A percentile compares a stretch with the other conserved stretches of the same genome.
Evolutionary conservation across 2,888 invertebrate genomes (phyloP).

Genomic region (Sthenelais limicola): DNA sequence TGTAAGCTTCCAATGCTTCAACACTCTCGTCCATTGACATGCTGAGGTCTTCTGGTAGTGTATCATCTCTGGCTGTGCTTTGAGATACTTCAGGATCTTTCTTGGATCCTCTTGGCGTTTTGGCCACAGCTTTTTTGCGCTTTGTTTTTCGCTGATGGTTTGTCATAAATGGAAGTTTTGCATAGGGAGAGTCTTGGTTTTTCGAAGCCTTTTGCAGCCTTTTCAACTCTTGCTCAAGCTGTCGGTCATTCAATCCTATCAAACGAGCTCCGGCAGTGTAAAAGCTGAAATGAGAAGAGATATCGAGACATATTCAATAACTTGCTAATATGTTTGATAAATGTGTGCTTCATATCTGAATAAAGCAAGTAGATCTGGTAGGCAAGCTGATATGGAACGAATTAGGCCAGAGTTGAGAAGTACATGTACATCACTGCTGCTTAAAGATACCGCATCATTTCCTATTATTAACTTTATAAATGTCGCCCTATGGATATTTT

Average conservation of each 20-base stretch:
- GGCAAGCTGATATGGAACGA: too few relatives aligned
- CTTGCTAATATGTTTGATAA: too few relatives aligned
- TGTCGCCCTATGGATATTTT: too few relatives aligned
- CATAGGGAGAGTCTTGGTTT: conserved; percentile 59
- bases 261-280: conserved; percentile 61
- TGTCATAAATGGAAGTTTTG: conserved; percentile 54
- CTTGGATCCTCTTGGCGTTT: background rate
- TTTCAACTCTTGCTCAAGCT: conserved; percentile 54
- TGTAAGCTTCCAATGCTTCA: background rate
- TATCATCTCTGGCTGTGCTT: background rate
- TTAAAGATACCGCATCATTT: too few relatives aligned
- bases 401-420: too few relatives aligned
- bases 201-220: conserved; percentile 55
- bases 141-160: background rate
- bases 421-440: too few relatives aligned
- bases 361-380: too few relatives aligned
- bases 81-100: background rate
- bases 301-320: too few relatives aligned
- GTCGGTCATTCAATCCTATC: conserved; percentile 59
- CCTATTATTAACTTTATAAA: too few relatives aligned
- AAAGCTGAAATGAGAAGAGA: too few relatives aligned
- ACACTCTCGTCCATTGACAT: background rate
- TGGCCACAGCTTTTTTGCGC: conserved; percentile 2
- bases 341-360: too few relatives aligned
- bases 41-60: background rate